Percentiles rank a stretch among this genome's conserved stretches.
phyloP scores from a whole-genome alignment of 1,140 invertebrate species.

The Achroia grisella region DNA sequence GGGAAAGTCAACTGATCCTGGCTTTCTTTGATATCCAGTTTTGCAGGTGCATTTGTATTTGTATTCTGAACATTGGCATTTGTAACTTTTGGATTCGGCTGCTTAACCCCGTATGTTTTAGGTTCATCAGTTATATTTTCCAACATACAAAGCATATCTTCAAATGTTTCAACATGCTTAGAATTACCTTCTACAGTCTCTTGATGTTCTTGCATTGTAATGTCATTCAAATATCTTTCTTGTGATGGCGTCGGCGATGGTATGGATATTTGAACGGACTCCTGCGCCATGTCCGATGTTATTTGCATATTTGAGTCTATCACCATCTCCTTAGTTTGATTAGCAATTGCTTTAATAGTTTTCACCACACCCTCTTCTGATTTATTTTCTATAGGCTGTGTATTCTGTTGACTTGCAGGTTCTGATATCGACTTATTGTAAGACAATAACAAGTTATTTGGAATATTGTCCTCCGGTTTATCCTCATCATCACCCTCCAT shows the following conservation, averaged over 20 bases:
- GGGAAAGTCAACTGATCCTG: constrained; percentile 38
- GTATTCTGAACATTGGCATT: constrained; percentile 26
- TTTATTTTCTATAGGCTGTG: constrained; percentile 29
- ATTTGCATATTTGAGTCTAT: constrained; percentile 71
- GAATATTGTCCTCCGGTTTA: constrained; percentile 57
- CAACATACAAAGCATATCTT: constrained; percentile 80
- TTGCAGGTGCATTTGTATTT: constrained; percentile 25
- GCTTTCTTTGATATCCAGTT: constrained; percentile 48
- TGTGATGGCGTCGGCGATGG: constrained; percentile 77
- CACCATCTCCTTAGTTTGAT: constrained; percentile 69
- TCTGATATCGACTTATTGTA: constrained; percentile 46
- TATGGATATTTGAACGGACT: constrained; percentile 77
- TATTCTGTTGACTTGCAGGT: constrained; percentile 25
- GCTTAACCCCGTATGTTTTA: constrained; percentile 53
- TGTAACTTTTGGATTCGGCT: constrained; percentile 30
- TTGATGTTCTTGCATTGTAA: constrained; percentile 73
- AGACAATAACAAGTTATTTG: constrained; percentile 40
- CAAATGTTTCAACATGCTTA: constrained; percentile 77
- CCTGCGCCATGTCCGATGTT: constrained; percentile 71
- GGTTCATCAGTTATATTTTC: constrained; percentile 77
- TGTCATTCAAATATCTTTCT: constrained; percentile 76
- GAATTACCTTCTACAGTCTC: constrained; percentile 64
- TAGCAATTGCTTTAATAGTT: constrained; percentile 66
- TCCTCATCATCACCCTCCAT: constrained; percentile 73
- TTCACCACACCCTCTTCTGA: constrained; percentile 55